Percentiles rank a stretch among this genome's conserved stretches.
These are phyloP conservation scores for Astreopora myriophthalma DNA, from an alignment of 64 coral and sea anemone genomes.

Conservation along the genomic window DNA sequence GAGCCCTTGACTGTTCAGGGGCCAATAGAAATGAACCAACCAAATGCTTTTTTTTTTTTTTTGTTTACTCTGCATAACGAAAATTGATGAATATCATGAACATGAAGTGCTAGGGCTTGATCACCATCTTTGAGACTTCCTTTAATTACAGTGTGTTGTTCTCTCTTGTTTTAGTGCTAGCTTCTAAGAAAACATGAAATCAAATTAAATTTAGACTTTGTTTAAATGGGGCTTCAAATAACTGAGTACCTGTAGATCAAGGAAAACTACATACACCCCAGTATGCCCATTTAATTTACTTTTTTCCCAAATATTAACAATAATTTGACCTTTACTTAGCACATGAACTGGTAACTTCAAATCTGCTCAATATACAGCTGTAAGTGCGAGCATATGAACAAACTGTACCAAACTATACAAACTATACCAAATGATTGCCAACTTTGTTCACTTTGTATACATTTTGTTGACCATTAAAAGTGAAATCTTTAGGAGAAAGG, in stretches of 20 bases:
- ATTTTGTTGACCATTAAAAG: too few relatives aligned
- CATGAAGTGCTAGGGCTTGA: background rate
- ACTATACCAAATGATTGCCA: too few relatives aligned
- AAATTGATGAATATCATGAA: background rate
- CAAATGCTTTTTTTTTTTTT: background rate
- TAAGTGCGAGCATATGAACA: too few relatives aligned
- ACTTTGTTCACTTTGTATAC: too few relatives aligned
- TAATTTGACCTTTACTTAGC: too few relatives aligned
- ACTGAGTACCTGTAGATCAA: background rate
- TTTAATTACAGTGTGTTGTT: background rate
- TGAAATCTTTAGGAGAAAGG: too few relatives aligned
- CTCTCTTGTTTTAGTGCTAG: background rate
- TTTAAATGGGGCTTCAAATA: background rate
- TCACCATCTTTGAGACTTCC: background rate
- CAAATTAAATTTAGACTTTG: background rate
- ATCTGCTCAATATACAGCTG: too few relatives aligned
- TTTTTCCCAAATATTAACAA: too few relatives aligned
- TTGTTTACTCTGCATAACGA: background rate
- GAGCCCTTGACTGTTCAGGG: background rate
- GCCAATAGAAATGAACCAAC: background rate
- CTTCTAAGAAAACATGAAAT: background rate
- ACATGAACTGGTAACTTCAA: too few relatives aligned
- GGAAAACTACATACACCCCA: background rate
- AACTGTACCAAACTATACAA: too few relatives aligned
- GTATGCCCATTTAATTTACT: too few relatives aligned